Percentiles rank a stretch among this genome's conserved stretches.
Conservation (phyloP, 2,888 invertebrate genomes). For the Tetropium fuscum region DNA sequence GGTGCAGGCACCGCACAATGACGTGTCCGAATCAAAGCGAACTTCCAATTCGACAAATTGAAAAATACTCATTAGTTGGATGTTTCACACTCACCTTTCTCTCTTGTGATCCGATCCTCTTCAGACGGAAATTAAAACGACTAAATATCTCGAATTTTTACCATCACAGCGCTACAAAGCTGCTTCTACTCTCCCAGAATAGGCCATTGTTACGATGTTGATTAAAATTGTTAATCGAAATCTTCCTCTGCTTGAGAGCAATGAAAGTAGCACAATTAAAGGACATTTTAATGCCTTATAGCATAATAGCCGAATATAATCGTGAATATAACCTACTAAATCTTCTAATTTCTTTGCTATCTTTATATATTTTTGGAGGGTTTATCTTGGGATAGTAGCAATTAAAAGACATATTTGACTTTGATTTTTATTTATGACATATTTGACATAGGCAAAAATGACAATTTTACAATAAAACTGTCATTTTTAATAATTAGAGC, state of each 20-base stretch:
- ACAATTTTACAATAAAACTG: too few species aligned
- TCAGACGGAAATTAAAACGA: constrained; percentile 57
- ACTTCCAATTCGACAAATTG: constrained; percentile 66
- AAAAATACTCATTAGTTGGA: constrained; percentile 68
- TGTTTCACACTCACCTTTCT: constrained; percentile 60
- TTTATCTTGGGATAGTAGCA: too few species aligned
- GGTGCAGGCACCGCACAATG: constrained; percentile 54
- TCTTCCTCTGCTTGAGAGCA: not conserved
- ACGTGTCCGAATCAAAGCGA: constrained; percentile 65
- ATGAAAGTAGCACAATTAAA: not conserved
- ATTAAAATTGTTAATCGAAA: not conserved
- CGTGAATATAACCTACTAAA: too few species aligned
- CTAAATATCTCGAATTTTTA: constrained; percentile 59
- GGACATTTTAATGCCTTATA: not conserved
- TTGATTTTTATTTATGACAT: too few species aligned
- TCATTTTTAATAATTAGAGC: too few species aligned
- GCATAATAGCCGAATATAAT: too few species aligned
- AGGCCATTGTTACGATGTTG: constrained; percentile 1
- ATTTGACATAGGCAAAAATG: too few species aligned
- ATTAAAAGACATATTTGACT: too few species aligned
- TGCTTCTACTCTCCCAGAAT: not conserved
- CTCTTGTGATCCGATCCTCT: constrained; percentile 36
- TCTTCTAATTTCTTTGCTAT: too few species aligned
- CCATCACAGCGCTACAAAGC: constrained; percentile 26
- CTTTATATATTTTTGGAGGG: too few species aligned